phyloP scores from a whole-genome alignment of 2,113 vertebrate genomes.

The Bufo bufo region DNA sequence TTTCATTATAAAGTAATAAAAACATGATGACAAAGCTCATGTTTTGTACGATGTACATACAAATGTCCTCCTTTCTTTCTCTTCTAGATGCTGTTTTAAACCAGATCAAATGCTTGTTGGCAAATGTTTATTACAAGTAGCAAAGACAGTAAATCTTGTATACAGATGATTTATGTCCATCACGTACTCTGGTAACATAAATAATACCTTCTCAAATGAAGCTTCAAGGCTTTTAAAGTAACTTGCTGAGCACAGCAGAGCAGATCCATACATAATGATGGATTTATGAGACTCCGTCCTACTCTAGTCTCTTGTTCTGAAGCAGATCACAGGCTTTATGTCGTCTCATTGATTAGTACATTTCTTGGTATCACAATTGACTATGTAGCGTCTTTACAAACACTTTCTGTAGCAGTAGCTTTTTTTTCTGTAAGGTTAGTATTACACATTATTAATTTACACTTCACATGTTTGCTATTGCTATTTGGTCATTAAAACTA shows the following conservation, averaged over 20 bases:
- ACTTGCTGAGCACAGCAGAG: conserved; percentile 28
- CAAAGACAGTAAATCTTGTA: background rate
- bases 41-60: too few species aligned
- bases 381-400: background rate
- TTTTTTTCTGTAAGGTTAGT: too few species aligned
- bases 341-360: background rate
- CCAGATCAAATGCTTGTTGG: background rate
- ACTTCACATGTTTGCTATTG: background rate
- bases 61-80: background rate
- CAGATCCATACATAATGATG: conserved; percentile 19
- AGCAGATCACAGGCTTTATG: background rate
- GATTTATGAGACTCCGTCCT: background rate
- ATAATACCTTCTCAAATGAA: conserved; percentile 13
- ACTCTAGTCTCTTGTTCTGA: background rate
- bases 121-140: background rate
- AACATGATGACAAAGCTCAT: too few species aligned
- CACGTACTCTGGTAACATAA: background rate
- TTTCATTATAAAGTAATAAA: too few species aligned
- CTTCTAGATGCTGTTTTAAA: background rate
- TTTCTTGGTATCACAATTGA: background rate
- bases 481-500: background rate
- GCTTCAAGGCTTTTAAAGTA: conserved; percentile 33
- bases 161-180: conserved; percentile 7
- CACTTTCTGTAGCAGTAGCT: background rate
- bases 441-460: too few species aligned